These are phyloP conservation scores for Sterrhoptilus dennistouni DNA, from an alignment of 2,113 vertebrate species.

Conservation along the genomic window DNA sequence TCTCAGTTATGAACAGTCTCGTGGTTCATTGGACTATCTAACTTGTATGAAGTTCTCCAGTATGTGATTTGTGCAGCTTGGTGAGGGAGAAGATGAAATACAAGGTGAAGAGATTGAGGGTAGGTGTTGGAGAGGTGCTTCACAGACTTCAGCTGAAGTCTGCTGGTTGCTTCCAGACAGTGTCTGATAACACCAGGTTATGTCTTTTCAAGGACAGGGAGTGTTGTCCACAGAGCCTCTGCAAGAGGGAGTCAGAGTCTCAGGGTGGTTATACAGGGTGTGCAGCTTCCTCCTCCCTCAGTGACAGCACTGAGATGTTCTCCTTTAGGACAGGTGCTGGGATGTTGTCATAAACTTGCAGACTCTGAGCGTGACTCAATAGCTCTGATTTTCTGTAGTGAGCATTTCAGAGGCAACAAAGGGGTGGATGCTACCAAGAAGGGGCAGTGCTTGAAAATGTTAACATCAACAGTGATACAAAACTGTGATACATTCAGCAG, in stretches of 20 bases:
- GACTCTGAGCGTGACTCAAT: neutral
- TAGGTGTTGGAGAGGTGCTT: neutral
- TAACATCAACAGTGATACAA: neutral
- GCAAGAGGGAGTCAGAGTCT: neutral
- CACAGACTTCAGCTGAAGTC: neutral
- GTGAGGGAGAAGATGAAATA: neutral
- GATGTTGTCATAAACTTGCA: neutral
- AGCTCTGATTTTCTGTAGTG: neutral
- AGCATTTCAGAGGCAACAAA: neutral
- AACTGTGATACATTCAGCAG: neutral
- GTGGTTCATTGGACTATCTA: neutral
- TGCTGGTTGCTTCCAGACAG: neutral
- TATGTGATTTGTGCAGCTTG: neutral
- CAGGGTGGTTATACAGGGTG: neutral
- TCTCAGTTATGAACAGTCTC: neutral
- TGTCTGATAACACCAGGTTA: neutral
- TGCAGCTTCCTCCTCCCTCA: neutral
- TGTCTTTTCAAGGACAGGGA: neutral
- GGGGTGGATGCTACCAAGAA: neutral
- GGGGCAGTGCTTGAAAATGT: neutral
- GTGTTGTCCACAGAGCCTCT: neutral
- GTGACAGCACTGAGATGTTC: neutral
- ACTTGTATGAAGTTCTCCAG: neutral
- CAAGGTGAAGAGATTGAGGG: neutral
- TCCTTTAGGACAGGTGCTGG: neutral